phyloP scores from a whole-genome alignment of 2,888 invertebrate genomes.

The Sussaba pulchella region DNA sequence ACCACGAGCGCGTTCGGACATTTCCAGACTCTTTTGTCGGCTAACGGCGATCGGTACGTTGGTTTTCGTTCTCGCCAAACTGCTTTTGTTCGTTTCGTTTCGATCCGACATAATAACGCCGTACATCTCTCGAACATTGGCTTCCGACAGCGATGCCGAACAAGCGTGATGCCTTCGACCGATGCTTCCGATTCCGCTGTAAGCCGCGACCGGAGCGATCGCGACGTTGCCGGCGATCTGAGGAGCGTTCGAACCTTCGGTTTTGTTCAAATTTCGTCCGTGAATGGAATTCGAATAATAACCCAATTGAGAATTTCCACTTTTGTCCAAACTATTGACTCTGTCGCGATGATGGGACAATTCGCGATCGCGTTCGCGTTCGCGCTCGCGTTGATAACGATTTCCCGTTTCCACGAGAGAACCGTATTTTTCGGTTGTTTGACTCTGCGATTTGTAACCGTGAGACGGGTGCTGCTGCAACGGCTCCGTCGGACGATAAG shows the following conservation, averaged over 20 bases:
- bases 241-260: conserved; percentile 40
- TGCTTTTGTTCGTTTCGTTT: conserved; percentile 80
- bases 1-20: conserved; percentile 84
- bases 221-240: conserved; percentile 42
- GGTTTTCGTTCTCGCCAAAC: conserved; percentile 79
- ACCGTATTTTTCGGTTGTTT: conserved; percentile 78
- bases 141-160: conserved; percentile 80
- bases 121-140: conserved; percentile 80
- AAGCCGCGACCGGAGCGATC: conserved; percentile 63
- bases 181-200: conserved; percentile 77
- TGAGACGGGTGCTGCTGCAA: conserved; percentile 63
- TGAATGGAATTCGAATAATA: conserved; percentile 79
- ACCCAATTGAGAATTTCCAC: conserved; percentile 73
- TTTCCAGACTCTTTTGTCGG: conserved; percentile 86
- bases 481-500: conserved; percentile 80
- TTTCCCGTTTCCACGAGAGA: conserved; percentile 77
- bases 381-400: conserved; percentile 79
- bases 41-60: conserved; percentile 76
- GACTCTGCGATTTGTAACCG: conserved; percentile 76
- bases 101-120: conserved; percentile 78
- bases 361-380: conserved; percentile 76
- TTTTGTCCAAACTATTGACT: conserved; percentile 82
- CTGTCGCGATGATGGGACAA: conserved; percentile 78
- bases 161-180: conserved; percentile 79
- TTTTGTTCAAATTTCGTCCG: conserved; percentile 76